These are phyloP conservation scores for Hipparchia semele DNA, from an alignment of 2,888 invertebrate genomes.

Conservation along the genomic window DNA sequence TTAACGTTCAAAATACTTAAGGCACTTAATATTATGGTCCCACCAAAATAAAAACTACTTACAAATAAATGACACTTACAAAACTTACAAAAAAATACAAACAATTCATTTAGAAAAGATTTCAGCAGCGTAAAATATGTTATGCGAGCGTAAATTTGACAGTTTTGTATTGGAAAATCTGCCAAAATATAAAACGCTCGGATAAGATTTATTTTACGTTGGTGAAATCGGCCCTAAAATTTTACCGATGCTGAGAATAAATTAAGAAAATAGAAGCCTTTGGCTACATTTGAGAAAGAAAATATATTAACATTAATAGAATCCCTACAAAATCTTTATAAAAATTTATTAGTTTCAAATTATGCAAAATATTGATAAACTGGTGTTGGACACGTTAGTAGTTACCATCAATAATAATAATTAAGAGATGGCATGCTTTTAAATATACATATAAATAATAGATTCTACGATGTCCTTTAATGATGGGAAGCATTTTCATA, in stretches of 20 bases:
- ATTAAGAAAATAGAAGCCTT: constrained; percentile 21
- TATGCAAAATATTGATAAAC: neutral
- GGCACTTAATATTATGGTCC: constrained; percentile 81
- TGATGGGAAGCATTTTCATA: too few species aligned
- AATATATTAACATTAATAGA: neutral
- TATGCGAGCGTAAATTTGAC: too few species aligned
- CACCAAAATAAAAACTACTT: constrained; percentile 61
- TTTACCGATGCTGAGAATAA: constrained; percentile 28
- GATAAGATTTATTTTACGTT: too few species aligned
- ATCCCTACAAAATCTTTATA: neutral
- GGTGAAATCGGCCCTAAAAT: constrained; percentile 12
- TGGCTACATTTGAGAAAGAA: neutral
- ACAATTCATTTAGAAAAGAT: constrained; percentile 27
- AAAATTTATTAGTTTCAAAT: neutral
- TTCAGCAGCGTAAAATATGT: too few species aligned
- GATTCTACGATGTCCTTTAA: too few species aligned
- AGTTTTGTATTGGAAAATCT: too few species aligned
- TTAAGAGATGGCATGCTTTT: too few species aligned
- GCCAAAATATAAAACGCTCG: too few species aligned
- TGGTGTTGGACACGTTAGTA: neutral
- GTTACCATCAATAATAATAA: neutral
- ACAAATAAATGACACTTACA: constrained; percentile 50
- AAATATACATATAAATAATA: too few species aligned
- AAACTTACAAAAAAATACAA: constrained; percentile 43
- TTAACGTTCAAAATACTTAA: constrained; percentile 55